Conservation (phyloP, 2,113 vertebrate species). For the human (Homo sapiens) region DNA sequence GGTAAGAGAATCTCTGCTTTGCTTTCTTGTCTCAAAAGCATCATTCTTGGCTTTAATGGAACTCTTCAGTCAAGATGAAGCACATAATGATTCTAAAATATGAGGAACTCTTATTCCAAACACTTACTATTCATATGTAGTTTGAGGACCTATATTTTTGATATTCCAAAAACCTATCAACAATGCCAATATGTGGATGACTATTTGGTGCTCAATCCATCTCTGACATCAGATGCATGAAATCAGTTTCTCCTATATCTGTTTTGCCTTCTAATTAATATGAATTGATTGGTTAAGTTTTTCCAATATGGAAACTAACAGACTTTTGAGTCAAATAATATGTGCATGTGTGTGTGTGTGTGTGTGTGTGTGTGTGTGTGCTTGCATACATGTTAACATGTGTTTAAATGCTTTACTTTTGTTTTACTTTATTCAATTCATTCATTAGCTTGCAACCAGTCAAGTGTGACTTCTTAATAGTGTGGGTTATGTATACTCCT, state of each 20-base stretch:
- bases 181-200: not conserved
- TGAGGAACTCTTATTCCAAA: not conserved
- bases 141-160: not conserved
- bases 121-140: not conserved
- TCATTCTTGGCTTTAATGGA: not conserved
- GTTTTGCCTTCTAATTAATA: not conserved
- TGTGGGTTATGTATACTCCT: not conserved
- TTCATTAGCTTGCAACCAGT: conserved; percentile 25
- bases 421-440: conserved; percentile 8
- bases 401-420: not conserved
- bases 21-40: not conserved
- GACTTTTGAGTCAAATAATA: not conserved
- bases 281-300: not conserved
- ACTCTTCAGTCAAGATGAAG: not conserved
- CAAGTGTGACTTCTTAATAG: conserved; percentile 3
- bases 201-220: not conserved
- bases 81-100: not conserved
- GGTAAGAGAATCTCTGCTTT: not conserved
- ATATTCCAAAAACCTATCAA: not conserved
- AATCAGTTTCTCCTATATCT: not conserved
- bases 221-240: not conserved
- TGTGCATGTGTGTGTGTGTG: not conserved
- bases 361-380: not conserved
- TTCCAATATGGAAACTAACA: not conserved
- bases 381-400: not conserved